A percentile compares a stretch with the other conserved stretches of the same genome.
Conservation (phyloP, 1,140 invertebrate species). For the Micrasema minimum region DNA sequence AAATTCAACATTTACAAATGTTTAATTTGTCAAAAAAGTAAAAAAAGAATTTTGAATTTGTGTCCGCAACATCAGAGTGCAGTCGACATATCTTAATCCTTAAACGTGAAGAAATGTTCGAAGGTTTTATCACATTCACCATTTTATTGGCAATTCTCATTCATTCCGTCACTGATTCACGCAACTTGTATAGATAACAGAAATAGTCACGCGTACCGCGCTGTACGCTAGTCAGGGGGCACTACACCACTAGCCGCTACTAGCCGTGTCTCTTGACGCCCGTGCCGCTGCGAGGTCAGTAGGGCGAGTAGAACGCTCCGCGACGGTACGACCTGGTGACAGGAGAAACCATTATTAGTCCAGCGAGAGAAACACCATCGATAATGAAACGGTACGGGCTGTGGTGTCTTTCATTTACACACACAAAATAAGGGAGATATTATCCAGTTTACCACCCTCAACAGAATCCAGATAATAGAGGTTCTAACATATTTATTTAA, state of each 20-base stretch:
- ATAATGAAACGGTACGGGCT: slow-evolving; percentile 42
- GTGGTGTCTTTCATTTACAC: slow-evolving; percentile 36
- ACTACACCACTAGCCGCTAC: not conserved
- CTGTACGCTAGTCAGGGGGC: not conserved
- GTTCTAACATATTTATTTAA: too few species aligned
- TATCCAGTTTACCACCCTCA: not conserved
- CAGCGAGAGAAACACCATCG: too few species aligned
- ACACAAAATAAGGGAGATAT: slow-evolving; percentile 52
- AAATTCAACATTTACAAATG: too few species aligned
- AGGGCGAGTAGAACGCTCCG: slow-evolving; percentile 59
- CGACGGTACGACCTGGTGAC: slow-evolving; percentile 58
- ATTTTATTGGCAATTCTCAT: slow-evolving; percentile 1
- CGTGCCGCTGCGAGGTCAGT: slow-evolving; percentile 53
- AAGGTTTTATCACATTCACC: not conserved
- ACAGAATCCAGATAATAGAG: too few species aligned
- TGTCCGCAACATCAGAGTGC: not conserved
- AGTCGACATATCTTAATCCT: not conserved
- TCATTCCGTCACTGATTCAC: slow-evolving; percentile 4
- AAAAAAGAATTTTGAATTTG: too few species aligned
- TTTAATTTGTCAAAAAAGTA: too few species aligned
- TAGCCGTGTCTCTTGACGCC: slow-evolving; percentile 11
- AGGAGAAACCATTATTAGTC: too few species aligned
- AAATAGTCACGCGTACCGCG: not conserved
- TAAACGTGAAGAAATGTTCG: not conserved
- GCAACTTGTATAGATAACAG: not conserved